Percentiles rank a stretch among this genome's conserved stretches.
phyloP scores from a whole-genome alignment of 2,888 invertebrate species.

The Trichacis sp. region DNA sequence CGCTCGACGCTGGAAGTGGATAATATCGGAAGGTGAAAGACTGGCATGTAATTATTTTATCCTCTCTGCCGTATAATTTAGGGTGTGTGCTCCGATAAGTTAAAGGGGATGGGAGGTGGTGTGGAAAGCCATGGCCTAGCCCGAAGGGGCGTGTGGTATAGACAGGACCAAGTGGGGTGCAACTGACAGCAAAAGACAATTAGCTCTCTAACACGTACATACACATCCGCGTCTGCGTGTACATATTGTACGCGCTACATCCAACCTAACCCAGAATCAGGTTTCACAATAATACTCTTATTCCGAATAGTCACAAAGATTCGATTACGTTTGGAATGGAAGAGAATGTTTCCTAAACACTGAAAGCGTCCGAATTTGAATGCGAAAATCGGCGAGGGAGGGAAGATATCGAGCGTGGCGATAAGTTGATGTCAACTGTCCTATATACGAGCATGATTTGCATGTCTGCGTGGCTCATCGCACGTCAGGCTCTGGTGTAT shows the following conservation, averaged over 20 bases:
- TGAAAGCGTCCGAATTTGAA: not conserved
- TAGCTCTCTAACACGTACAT: constrained; percentile 67
- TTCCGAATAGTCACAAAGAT: not conserved
- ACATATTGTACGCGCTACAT: constrained; percentile 20
- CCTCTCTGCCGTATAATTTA: constrained; percentile 67
- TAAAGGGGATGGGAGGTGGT: constrained; percentile 48
- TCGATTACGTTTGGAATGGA: not conserved
- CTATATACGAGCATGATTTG: constrained; percentile 20
- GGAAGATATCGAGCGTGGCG: not conserved
- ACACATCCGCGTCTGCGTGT: constrained; percentile 58
- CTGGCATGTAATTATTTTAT: constrained; percentile 67
- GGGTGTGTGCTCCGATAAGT: constrained; percentile 53
- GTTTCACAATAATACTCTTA: not conserved
- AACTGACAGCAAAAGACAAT: constrained; percentile 69
- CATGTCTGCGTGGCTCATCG: constrained; percentile 21
- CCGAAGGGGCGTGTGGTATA: constrained; percentile 64
- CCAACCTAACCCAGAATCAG: not conserved
- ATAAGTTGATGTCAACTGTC: constrained; percentile 32
- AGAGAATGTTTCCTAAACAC: not conserved
- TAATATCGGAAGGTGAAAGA: constrained; percentile 55
- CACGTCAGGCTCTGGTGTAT: constrained; percentile 21
- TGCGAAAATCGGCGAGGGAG: not conserved
- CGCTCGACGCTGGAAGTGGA: constrained; percentile 34
- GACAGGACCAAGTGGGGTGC: constrained; percentile 67
- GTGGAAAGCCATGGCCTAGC: constrained; percentile 50